Evolutionary conservation across 2,797 vertebrate genomes (phyloP).

Genomic region (Orientallactaga sibirica): DNA sequence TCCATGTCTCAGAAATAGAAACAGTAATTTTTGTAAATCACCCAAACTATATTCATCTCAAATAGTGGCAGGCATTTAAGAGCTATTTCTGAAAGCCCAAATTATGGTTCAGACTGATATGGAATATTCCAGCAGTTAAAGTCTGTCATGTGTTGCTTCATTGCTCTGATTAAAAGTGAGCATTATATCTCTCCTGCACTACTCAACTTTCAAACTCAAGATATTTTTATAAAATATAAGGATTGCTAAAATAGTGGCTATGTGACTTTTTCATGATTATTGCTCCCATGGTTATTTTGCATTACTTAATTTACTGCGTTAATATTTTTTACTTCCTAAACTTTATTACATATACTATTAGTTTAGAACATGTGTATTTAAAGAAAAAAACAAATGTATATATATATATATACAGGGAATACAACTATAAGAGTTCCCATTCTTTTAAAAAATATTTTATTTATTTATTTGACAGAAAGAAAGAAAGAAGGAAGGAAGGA

Average conservation of each 20-base stretch:
- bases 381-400: slow-evolving; percentile 18
- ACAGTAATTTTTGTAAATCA: slow-evolving; percentile 45
- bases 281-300: slow-evolving; percentile 24
- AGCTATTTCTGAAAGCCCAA: slow-evolving; percentile 48
- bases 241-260: slow-evolving; percentile 29
- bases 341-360: slow-evolving; percentile 42
- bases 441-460: slow-evolving; percentile 16
- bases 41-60: slow-evolving; percentile 14
- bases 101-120: slow-evolving; percentile 6
- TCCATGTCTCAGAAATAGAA: slow-evolving; percentile 11
- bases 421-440: too few species aligned
- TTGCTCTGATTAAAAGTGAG: slow-evolving; percentile 55
- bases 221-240: slow-evolving; percentile 58
- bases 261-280: slow-evolving; percentile 26
- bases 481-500: neutral
- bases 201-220: slow-evolving; percentile 54
- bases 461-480: slow-evolving; percentile 41
- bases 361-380: slow-evolving; percentile 18
- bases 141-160: slow-evolving; percentile 60
- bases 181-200: slow-evolving; percentile 69
- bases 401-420: too few species aligned
- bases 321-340: slow-evolving; percentile 16
- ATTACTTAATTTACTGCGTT: neutral
- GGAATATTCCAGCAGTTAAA: neutral
- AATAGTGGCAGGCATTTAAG: neutral